Base-by-base conservation (phyloP, 23 tunicate species). In the Diplosoma virens region DNA sequence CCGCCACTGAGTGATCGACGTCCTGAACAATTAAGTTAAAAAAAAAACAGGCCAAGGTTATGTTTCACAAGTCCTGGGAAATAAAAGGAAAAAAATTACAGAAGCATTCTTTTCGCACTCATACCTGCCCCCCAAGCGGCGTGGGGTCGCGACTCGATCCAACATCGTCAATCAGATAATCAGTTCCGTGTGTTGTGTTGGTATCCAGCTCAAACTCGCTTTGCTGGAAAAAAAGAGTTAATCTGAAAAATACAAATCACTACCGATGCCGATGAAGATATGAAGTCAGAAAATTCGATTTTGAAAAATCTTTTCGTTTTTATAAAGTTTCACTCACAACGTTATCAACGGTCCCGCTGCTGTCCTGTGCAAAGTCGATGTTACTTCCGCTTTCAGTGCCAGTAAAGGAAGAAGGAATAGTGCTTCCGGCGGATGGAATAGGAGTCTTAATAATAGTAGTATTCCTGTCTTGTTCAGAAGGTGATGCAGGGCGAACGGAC, bases 391-490 rank as follows among this genome's bases (percentile, higher is more conserved):
- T 45, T 16, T 45, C 52, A 23, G 79, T 73, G 22, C 11, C 32
- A 0, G 81, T 18, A 33, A 26, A 55, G 33, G 88, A 75, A 26
- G 70, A 63, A 4, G 5, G 14, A 2, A 68, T 76, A n/a, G 81
- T 75, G 25, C 67, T 70, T 29, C 84, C 84, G 3, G 58, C 80
- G 0, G 92, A 85, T 1, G 92, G 92, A 28, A 85, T 72, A 3
- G 92, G 92, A 1, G 92, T 85, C 58, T 85, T 85, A 0, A 85
- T 63, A 16, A 85, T 78, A 31, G 79, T 56, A 2, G 79, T 81
- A n/a, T n/a, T n/a, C 41, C 61, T 71, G 21, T 71, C 84, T 20
- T 56, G 33, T 18, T 47, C 67, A 21, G 92, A 84, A 3, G 92
- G 72, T 11, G 63, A 25, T 14, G 63, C 6, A 56, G 24, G 63